Evolutionary conservation across 2,113 vertebrate genomes (phyloP), one percentile per base, ranked within the genome.

Genomic region (Daboia siamensis): DNA sequence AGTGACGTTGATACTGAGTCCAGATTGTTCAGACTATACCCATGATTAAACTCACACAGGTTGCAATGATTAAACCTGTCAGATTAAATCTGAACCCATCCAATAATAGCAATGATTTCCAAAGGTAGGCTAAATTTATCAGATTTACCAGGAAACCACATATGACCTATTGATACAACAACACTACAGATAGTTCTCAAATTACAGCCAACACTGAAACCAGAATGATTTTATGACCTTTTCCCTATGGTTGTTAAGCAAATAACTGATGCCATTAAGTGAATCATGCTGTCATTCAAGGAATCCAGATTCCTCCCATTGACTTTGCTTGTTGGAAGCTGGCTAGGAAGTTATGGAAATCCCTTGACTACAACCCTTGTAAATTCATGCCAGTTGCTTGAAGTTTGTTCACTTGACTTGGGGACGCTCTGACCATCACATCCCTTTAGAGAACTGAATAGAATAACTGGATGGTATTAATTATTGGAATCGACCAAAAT

Each of bases 401-500:
- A 39, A 39, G 39, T 39, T 39, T 39, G 39, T 39, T 39, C 39
- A 39, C 39, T 39, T 39, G 39, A 39, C 39, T 39, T 39, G 39
- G 39, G 39, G 39, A 39, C 39, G 39, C 39, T 39, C 39, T 39
- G 39, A 39, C 39, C 39, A 39, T 39, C 39, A 39, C 90, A 94
- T 93, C 94, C 44, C 96, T 95, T 95, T 5, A 3, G 94, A 95
- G 93, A 93, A 12, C 0, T 0, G 59, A 80, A 56, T 56, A 33
- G 94, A 91, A 61, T 57, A 93, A 64, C 84, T 17, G 29, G 87
- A 90, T 92, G 88, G 93, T 86, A 88, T 89, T 92, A 95, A 95
- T 57, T 94, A 93, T 69, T 94, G 93, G 94, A 93, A 95, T 92
- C 94, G 93, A 93, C 93, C 96, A 94, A 88, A 56, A 55, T 29